Conservation (phyloP, 2,797 vertebrate genomes). For the Syncerus caffer region DNA sequence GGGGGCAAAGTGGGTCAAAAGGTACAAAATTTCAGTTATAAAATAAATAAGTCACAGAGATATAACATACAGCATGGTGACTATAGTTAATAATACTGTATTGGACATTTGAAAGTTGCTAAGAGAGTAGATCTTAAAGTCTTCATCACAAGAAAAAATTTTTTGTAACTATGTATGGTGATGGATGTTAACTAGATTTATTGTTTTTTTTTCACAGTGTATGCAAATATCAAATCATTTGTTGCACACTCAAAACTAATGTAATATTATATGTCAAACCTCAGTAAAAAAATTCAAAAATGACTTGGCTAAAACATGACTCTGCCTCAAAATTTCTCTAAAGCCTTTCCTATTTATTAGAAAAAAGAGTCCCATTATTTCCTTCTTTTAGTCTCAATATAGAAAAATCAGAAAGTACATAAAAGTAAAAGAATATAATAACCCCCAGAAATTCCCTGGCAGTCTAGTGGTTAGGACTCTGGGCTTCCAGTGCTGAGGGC, state of each 20-base stretch:
- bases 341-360: neutral
- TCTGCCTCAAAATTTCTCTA: conserved; percentile 1
- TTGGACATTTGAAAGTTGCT: neutral
- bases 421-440: neutral
- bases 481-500: neutral
- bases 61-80: neutral
- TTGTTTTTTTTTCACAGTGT: neutral
- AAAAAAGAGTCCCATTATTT: neutral
- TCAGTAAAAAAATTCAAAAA: neutral
- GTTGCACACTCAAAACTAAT: neutral
- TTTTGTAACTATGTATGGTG: no score
- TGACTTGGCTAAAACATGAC: neutral
- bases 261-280: neutral
- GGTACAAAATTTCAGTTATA: neutral
- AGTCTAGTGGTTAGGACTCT: neutral
- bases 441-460: neutral
- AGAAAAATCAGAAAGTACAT: neutral
- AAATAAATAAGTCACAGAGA: neutral
- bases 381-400: neutral
- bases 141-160: neutral
- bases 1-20: neutral
- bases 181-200: neutral
- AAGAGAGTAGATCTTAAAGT: neutral
- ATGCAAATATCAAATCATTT: neutral
- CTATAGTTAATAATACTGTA: neutral